Conservation (phyloP, 2,888 invertebrate species). For the Papilio elwesi region DNA sequence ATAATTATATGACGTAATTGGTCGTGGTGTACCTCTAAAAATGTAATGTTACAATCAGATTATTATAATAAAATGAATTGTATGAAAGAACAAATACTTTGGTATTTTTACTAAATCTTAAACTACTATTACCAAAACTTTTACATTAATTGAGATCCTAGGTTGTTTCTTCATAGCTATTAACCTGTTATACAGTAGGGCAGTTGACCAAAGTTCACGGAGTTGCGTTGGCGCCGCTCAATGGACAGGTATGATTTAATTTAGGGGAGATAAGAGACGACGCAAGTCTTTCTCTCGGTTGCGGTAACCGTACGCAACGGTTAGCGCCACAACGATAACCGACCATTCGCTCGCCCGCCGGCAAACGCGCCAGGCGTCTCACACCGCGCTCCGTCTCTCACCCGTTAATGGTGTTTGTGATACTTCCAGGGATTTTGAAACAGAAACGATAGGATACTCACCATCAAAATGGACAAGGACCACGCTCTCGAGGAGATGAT, state of each 20-base stretch:
- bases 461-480: conserved; percentile 84
- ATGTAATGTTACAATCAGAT: too few species aligned
- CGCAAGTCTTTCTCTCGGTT: conserved; percentile 69
- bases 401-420: conserved; percentile 75
- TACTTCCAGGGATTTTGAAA: conserved; percentile 59
- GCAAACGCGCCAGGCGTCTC: conserved; percentile 72
- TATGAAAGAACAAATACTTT: too few species aligned
- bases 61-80: too few species aligned
- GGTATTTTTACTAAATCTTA: too few species aligned
- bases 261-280: conserved; percentile 72
- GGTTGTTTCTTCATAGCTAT: too few species aligned
- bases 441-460: conserved; percentile 43
- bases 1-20: too few species aligned
- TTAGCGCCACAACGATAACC: conserved; percentile 63
- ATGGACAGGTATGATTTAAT: conserved; percentile 57
- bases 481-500: conserved; percentile 86
- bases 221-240: conserved; percentile 40
- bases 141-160: too few species aligned
- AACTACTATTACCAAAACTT: too few species aligned
- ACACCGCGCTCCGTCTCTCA: conserved; percentile 52
- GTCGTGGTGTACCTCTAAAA: too few species aligned
- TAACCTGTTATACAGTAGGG: background rate
- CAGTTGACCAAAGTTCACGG: conserved; percentile 7
- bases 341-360: conserved; percentile 77
- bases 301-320: conserved; percentile 64